Evolutionary conservation across 1,140 invertebrate species (phyloP), one percentile per base, ranked within the genome.

Genomic region (Cydia strobilella): DNA sequence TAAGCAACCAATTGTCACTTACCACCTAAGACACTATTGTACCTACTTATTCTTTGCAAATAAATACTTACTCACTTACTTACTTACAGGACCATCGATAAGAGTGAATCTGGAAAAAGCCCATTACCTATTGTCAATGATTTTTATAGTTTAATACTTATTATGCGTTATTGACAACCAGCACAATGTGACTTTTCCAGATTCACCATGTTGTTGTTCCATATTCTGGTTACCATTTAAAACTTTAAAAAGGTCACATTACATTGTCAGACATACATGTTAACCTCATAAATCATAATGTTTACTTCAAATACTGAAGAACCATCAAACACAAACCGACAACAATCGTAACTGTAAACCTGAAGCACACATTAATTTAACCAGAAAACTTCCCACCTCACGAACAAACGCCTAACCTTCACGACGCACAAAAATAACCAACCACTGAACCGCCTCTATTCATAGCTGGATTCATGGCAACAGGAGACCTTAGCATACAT

Each of bases 401-500:
- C 62, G 59, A 66, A 66, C 65, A 4, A 74, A 75, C 73, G 51
- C 18, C 59, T 87, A 86, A 89, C 87, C 87, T 89, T 89, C 86
- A 84, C 63, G 66, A 73, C 75, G 75, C 76, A 78, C 81, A 82
- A 83, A 86, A 87, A 87, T 87, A 87, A 80, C 80, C 25, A 51
- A 51, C 69, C 74, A 77, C 78, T 81, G 77, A 80, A 83, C 81
- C 75, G 45, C 54, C 65, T 39, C 85, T 87, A 89, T 87, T 89
- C 86, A 87, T 87, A 89, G 87, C 80, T 75, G 79, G 79, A 79
- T 79, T 80, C 81, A 86, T 86, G 86, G 83, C 85, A 86, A 86
- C 84, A 83, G 83, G 83, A 78, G 87, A 82, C 84, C 87, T 87
- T 89, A 89, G 83, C 87, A 89, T 87, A 88, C 87, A 88, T 88